Evolutionary conservation across 1,140 invertebrate genomes (phyloP).

Genomic region (Eurosta solidaginis): DNA sequence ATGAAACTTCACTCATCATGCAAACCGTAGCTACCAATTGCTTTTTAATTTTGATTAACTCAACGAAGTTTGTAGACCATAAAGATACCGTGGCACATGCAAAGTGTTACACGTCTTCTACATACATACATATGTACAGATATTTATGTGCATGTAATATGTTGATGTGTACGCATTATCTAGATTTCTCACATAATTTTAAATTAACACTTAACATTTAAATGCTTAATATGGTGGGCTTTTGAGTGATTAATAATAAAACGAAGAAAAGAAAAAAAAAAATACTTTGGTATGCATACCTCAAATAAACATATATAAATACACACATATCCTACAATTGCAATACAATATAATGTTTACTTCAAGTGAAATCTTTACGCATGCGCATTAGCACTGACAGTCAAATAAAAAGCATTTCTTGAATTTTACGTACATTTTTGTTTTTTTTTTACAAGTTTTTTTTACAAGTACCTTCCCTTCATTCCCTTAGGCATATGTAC

Average conservation of each 20-base stretch:
- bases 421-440: not conserved
- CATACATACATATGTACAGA: not conserved
- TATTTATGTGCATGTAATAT: not conserved
- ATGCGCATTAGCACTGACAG: not conserved
- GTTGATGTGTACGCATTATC: too few relatives aligned
- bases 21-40: too few relatives aligned
- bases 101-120: too few relatives aligned
- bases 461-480: not conserved
- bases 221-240: too few relatives aligned
- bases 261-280: too few relatives aligned
- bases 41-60: not conserved
- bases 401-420: not conserved
- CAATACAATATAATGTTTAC: not conserved
- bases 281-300: too few relatives aligned
- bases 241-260: too few relatives aligned
- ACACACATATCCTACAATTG: too few relatives aligned
- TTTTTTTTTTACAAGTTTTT: not conserved
- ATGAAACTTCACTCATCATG: too few relatives aligned
- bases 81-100: too few relatives aligned
- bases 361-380: constrained; percentile 1
- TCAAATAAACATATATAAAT: too few relatives aligned
- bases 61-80: not conserved
- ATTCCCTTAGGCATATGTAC: not conserved
- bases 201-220: too few relatives aligned
- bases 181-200: not conserved